Percentiles rank a stretch among this genome's conserved stretches.
Evolutionary conservation across 2,888 invertebrate species (phyloP).

Genomic region (Vannuccia rotundouncinata): DNA sequence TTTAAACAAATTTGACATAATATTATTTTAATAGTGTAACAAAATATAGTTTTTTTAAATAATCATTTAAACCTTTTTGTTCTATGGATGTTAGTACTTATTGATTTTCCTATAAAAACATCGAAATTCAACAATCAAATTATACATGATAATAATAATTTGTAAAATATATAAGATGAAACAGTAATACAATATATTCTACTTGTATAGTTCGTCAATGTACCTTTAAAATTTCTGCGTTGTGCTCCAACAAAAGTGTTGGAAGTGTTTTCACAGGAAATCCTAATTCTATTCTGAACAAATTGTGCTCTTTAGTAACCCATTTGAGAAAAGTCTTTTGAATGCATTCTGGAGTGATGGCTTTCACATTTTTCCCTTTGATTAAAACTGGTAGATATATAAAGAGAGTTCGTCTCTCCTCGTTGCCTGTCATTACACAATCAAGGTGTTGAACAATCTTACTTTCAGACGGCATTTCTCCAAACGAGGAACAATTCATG

Average conservation of each 20-base stretch:
- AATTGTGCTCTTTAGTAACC: not conserved
- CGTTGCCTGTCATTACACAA: not conserved
- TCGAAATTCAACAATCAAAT: no score
- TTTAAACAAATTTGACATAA: no score
- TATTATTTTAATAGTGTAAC: no score
- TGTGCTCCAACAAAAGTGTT: not conserved
- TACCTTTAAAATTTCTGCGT: not conserved
- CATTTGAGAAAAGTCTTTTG: not conserved
- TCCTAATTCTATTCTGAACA: not conserved
- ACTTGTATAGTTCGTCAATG: not conserved
- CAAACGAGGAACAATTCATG: not conserved
- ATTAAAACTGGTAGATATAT: conserved; percentile 3
- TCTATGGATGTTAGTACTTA: no score
- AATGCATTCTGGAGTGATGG: not conserved
- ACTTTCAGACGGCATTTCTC: not conserved
- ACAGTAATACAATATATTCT: no score
- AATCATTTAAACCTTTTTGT: no score
- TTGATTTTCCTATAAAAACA: no score
- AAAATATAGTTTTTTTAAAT: no score
- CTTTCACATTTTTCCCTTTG: not conserved
- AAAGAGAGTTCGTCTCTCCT: not conserved
- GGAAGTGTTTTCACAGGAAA: not conserved
- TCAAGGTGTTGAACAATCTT: not conserved
- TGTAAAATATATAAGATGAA: no score
- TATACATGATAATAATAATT: no score